Percentiles rank a stretch among this genome's conserved stretches.
These are phyloP conservation scores for Pyrrhosoma nymphula DNA, from an alignment of 2,888 invertebrate species.

Conservation along the genomic window DNA sequence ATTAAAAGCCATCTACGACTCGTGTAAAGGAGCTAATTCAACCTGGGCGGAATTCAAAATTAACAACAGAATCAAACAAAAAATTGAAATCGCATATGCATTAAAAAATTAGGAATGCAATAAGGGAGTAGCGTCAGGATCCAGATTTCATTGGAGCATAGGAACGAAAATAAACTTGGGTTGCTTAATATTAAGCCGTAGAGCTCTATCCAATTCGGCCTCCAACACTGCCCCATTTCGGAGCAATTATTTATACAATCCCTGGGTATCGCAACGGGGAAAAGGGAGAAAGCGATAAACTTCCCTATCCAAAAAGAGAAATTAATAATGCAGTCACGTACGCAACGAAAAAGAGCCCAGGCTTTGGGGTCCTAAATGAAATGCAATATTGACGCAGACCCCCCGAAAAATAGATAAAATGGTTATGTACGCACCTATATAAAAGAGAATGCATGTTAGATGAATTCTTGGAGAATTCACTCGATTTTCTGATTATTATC, in stretches of 20 bases:
- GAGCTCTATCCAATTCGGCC: background rate
- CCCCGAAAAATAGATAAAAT: background rate
- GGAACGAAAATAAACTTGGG: background rate
- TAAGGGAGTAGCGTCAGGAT: background rate
- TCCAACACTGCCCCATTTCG: background rate
- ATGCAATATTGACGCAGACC: slow-evolving; percentile 27
- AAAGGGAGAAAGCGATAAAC: slow-evolving; percentile 2
- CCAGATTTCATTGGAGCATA: background rate
- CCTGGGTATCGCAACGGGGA: background rate
- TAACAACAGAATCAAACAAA: background rate
- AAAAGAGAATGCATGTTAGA: background rate
- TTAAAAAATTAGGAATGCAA: background rate
- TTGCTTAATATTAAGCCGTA: background rate
- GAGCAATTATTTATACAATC: slow-evolving; percentile 36
- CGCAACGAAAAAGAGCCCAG: background rate
- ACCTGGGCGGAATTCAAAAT: background rate
- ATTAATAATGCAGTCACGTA: slow-evolving; percentile 39
- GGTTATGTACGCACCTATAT: background rate
- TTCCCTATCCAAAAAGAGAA: slow-evolving; percentile 15
- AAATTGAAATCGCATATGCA: background rate
- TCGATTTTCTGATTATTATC: background rate
- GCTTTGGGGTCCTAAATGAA: background rate
- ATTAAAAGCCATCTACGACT: background rate
- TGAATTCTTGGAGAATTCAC: background rate
- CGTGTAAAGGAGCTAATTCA: background rate